Evolutionary conservation across 2,797 vertebrate genomes (phyloP), one percentile per base, ranked within the genome.

Genomic region (Crax fasciolata): DNA sequence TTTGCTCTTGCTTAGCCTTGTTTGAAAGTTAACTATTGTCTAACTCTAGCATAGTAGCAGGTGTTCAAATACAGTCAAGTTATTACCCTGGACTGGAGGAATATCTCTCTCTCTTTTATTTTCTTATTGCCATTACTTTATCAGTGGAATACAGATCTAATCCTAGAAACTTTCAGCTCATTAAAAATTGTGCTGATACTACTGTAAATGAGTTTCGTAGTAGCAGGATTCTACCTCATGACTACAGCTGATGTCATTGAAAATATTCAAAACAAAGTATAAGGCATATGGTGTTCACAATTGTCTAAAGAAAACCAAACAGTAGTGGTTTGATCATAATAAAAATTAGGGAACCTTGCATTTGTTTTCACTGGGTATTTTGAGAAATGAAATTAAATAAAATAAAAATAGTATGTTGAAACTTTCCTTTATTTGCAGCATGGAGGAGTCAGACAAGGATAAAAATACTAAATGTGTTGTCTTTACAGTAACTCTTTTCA

Each of bases 401-500:
- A 90, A 94, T n/a, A 8, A 72, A 94, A 35, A 38, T 39, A 76
- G 2, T 12, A 1, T 28, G 12, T 86, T 86, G 71, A 82, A 91
- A 43, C 6, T 62, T 75, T 23, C 11, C 7, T 86, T 84, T 48
- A 84, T 7, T 77, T 71, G 55, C 41, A 82, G 71, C 15, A n/a
- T 5, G 30, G 82, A 77, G 25, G 54, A n/a, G 58, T 73, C 61
- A 85, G 54, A 62, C 30, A 84, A 91, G 61, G 65, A 44, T 39
- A 67, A 80, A 97, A 92, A 68, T 63, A 61, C 27, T n/a, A 57
- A 75, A 84, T 82, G 68, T 57, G 27, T 67, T 91, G 52, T 68
- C 49, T 68, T 68, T 75, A 84, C 48, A 79, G 54, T 87, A 91
- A 75, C 8, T 57, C 41, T 44, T 95, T 95, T 91, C 55, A 96